phyloP scores from a whole-genome alignment of 2,113 vertebrate species.

The Lepisosteus oculatus region DNA sequence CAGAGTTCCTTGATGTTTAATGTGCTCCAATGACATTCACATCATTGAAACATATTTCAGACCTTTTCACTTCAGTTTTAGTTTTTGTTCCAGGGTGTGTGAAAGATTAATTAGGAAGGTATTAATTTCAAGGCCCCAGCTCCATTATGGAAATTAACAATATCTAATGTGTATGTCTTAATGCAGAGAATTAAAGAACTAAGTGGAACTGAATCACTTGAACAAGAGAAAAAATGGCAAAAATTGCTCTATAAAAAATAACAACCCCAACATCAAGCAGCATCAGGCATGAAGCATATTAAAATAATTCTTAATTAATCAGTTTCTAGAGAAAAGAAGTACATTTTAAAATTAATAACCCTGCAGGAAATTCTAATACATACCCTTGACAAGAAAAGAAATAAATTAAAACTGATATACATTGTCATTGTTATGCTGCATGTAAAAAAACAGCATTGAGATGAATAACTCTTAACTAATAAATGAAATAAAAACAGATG shows the following conservation, averaged over 20 bases:
- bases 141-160: slow-evolving; percentile 21
- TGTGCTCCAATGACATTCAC: slow-evolving; percentile 2
- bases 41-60: slow-evolving; percentile 18
- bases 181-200: slow-evolving; percentile 18
- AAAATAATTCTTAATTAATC: no score
- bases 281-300: no score
- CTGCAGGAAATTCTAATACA: no score
- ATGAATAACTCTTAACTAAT: not conserved
- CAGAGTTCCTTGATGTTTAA: not conserved
- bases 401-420: no score
- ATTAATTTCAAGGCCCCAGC: slow-evolving; percentile 18
- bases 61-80: slow-evolving; percentile 20
- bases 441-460: no score
- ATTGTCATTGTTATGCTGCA: no score
- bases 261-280: no score
- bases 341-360: no score
- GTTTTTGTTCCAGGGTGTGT: slow-evolving; percentile 32
- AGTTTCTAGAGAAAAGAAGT: no score
- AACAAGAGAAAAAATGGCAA: no score
- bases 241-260: no score
- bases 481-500: not conserved
- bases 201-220: slow-evolving; percentile 8
- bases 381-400: no score
- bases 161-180: slow-evolving; percentile 33
- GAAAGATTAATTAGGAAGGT: slow-evolving; percentile 44